Base-by-base conservation (phyloP, 2,113 vertebrate genomes). In the Tricholaema leucomelas region DNA sequence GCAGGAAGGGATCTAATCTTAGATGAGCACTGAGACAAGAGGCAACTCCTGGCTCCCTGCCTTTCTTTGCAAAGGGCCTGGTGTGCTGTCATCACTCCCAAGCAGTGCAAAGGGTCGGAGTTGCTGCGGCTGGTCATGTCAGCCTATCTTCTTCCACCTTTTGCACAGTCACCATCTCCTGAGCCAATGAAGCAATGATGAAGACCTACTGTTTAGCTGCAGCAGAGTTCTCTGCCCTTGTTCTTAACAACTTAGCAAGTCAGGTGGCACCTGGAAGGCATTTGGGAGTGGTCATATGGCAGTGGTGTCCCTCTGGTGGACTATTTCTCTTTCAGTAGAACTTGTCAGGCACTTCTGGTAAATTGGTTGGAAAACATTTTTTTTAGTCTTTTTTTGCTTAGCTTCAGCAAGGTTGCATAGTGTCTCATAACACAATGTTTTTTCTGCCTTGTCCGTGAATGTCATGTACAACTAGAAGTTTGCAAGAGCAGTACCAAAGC, bases 71-170 rank as follows among this genome's bases (percentile, higher is more conserved):
- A 69, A 28, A 10, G 9, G 54, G 25, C 30, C 12, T 31, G 24
- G 77, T 46, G 28, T 4, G 2, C 27, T 12, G 6, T 42, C 44
- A 24, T 27, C 13, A 10, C 10, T 55, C 9, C 25, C 33, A 31
- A 0, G 0, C 74, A 23, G 19, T 61, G 31, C 14, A 58, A 58
- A n/a, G 1, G 2, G 28, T 18, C 2, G 42, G 13, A 12, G 4
- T 3, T 46, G 18, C 35, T 17, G 2, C 36, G 19, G 17, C 15
- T 55, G 60, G 8, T 56, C 52, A 18, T 20, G 19, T 19, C 55
- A 61, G 6, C 4, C 52, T 42, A 1, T 66, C 48, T 56, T 23
- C 42, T 16, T 58, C 28, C 18, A 24, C 6, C 2, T 25, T 81
- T 28, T 63, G 17, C 21, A 15, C 4, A 16, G 28, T 4, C 56